These are phyloP conservation scores for Halcyon badia DNA, from an alignment of 2,797 vertebrate genomes.

Conservation along the genomic window DNA sequence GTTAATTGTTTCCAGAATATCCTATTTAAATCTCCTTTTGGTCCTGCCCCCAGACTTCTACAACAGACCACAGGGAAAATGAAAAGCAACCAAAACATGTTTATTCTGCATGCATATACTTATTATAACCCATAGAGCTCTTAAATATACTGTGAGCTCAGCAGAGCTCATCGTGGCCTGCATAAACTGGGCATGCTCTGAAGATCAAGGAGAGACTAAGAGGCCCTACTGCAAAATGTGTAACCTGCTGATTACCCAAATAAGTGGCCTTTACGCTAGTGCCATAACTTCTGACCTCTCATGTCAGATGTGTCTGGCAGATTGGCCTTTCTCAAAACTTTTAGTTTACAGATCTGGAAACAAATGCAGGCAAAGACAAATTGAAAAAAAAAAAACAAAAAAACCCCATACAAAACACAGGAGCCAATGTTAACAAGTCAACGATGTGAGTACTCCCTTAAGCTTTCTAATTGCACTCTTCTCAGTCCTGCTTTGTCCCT, in stretches of 20 bases:
- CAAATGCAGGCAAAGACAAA: neutral
- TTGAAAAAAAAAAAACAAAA: neutral
- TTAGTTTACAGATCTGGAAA: neutral
- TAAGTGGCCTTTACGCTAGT: fast-evolving
- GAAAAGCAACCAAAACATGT: neutral
- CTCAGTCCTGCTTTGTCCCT: neutral
- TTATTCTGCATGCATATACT: neutral
- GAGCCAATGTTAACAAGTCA: neutral
- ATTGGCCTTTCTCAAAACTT: neutral
- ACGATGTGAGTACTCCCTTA: neutral
- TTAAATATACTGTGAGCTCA: neutral
- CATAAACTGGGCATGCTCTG: neutral
- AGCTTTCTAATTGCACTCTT: neutral
- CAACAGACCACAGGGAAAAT: neutral
- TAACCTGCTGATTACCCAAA: neutral
- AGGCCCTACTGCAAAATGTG: neutral
- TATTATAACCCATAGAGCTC: neutral
- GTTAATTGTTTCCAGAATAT: neutral
- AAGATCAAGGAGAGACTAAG: neutral
- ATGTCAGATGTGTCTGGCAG: neutral
- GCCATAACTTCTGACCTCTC: neutral
- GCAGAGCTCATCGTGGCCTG: neutral
- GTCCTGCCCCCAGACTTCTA: neutral
- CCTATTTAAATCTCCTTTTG: neutral
- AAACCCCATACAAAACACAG: neutral